These are phyloP conservation scores for Synergus itoensis DNA, from an alignment of 2,888 invertebrate genomes.

Conservation along the genomic window DNA sequence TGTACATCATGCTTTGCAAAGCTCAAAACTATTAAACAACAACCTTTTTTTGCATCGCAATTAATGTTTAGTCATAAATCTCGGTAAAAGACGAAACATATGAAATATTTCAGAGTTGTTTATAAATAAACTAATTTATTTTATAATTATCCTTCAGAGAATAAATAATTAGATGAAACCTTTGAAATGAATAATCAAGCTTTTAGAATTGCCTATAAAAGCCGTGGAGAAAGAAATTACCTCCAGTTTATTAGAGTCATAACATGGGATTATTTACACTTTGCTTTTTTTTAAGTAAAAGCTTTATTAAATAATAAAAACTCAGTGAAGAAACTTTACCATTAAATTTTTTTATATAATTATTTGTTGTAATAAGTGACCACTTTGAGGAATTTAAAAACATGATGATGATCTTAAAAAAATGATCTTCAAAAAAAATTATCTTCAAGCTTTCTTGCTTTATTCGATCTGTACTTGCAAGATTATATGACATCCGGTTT, in stretches of 20 bases:
- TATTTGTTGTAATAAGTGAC: not conserved
- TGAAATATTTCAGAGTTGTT: no score
- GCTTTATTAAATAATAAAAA: not conserved
- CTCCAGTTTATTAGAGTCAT: not conserved
- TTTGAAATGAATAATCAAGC: not conserved
- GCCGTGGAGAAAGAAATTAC: not conserved
- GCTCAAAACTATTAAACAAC: not conserved
- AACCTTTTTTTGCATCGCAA: not conserved
- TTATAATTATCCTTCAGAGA: no score
- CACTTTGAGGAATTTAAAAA: not conserved
- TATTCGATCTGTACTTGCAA: not conserved
- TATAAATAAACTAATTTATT: not conserved
- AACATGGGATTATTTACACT: not conserved
- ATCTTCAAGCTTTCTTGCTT: conserved; percentile 24
- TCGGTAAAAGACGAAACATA: no score
- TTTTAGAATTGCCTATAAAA: not conserved
- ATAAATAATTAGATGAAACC: not conserved
- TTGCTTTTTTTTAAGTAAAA: not conserved
- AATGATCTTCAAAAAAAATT: no score
- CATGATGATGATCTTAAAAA: not conserved
- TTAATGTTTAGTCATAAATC: no score
- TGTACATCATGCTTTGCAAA: not conserved
- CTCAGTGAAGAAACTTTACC: not conserved
- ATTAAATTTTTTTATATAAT: not conserved
- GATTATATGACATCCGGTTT: conserved; percentile 5